These are phyloP conservation scores for Centruroides sculpturatus DNA, from an alignment of 1,140 invertebrate genomes.

Conservation along the genomic window DNA sequence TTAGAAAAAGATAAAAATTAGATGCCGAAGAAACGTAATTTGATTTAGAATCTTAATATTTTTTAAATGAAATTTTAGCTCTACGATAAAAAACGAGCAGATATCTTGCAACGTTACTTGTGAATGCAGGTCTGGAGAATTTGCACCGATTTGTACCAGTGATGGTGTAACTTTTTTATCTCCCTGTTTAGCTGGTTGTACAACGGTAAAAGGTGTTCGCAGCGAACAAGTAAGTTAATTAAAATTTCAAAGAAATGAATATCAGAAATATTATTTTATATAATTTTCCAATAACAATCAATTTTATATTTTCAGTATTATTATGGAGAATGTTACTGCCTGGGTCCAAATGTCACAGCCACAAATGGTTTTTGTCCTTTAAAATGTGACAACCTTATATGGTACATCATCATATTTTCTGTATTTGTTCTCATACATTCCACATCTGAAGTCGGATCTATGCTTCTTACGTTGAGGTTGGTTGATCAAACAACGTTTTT, in stretches of 20 bases:
- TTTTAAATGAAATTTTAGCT: background rate
- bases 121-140: conserved; percentile 51
- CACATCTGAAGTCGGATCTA: conserved; percentile 78
- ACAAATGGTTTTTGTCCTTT: conserved; percentile 57
- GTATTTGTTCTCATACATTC: conserved; percentile 80
- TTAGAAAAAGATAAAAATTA: too few relatives aligned
- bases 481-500: too few relatives aligned
- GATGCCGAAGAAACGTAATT: too few relatives aligned
- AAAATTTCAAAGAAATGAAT: too few relatives aligned
- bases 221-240: conserved; percentile 7
- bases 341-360: conserved; percentile 36
- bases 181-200: conserved; percentile 74
- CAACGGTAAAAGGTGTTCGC: conserved; percentile 1
- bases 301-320: conserved; percentile 8
- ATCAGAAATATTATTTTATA: too few relatives aligned
- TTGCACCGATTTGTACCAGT: conserved; percentile 63
- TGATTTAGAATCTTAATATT: too few relatives aligned
- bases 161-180: conserved; percentile 71
- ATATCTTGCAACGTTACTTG: conserved; percentile 13
- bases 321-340: conserved; percentile 56
- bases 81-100: background rate
- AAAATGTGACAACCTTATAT: conserved; percentile 60
- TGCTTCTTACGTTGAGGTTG: conserved; percentile 58
- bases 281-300: too few relatives aligned
- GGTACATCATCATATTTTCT: conserved; percentile 72